A percentile compares a stretch with the other conserved stretches of the same genome.
These are phyloP conservation scores for Pammene fasciana DNA, from an alignment of 2,888 invertebrate genomes.

Conservation along the genomic window DNA sequence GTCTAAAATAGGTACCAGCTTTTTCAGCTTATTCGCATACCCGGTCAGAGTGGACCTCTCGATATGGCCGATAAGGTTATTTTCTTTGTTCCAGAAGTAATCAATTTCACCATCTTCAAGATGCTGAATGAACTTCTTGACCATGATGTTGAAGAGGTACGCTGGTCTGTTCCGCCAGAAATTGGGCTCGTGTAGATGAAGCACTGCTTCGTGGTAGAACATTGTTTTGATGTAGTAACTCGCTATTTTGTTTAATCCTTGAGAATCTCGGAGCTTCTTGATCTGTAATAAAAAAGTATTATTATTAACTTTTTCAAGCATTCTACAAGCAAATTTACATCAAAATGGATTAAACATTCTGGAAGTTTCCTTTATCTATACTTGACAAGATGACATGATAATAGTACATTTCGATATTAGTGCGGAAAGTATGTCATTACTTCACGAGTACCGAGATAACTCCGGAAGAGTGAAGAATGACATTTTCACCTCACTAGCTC, in stretches of 20 bases:
- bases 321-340: too few relatives aligned
- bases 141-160: conserved; percentile 67
- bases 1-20: conserved; percentile 55
- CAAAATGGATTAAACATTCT: too few relatives aligned
- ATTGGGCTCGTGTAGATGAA: conserved; percentile 48
- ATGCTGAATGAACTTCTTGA: conserved; percentile 63
- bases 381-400: too few relatives aligned
- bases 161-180: conserved; percentile 63
- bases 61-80: conserved; percentile 70
- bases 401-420: too few relatives aligned
- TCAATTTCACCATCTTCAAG: conserved; percentile 58
- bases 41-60: conserved; percentile 46
- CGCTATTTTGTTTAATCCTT: conserved; percentile 70
- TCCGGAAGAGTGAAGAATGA: too few relatives aligned
- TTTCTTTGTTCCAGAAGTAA: conserved; percentile 77
- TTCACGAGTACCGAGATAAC: too few relatives aligned
- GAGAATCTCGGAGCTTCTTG: conserved; percentile 79
- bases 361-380: too few relatives aligned
- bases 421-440: too few relatives aligned
- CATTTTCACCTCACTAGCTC: too few relatives aligned
- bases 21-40: conserved; percentile 57
- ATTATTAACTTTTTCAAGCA: too few relatives aligned
- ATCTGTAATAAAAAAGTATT: conserved; percentile 58
- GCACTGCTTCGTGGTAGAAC: conserved; percentile 69
- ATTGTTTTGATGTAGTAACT: conserved; percentile 84